These are phyloP conservation scores for Tinamus major DNA, from an alignment of 2,797 vertebrate genomes.

Conservation along the genomic window DNA sequence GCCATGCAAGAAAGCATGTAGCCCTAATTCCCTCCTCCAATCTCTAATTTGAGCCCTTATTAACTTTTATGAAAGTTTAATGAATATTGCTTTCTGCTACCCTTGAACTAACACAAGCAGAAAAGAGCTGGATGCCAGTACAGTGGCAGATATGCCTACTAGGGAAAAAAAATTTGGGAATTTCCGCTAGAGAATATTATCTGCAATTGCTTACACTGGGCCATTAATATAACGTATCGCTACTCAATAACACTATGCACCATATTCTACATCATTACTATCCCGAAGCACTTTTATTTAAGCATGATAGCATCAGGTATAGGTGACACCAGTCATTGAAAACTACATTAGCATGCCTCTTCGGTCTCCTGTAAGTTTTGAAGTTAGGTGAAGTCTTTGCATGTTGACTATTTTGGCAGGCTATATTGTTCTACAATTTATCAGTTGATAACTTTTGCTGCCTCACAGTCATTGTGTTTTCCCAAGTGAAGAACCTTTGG, in stretches of 20 bases:
- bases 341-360: constrained; percentile 5
- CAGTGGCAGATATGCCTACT: accelerated
- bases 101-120: neutral
- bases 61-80: constrained; percentile 57
- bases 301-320: neutral
- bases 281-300: constrained; percentile 18
- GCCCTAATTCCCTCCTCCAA: constrained; percentile 29
- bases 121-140: neutral
- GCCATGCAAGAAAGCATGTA: neutral
- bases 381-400: constrained; percentile 50
- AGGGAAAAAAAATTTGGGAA: neutral
- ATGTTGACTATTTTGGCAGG: constrained; percentile 49
- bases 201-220: neutral
- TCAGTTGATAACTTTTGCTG: constrained; percentile 70
- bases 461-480: constrained; percentile 73
- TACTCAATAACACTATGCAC: neutral
- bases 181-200: neutral
- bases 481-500: constrained; percentile 75
- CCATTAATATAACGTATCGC: neutral
- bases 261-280: neutral
- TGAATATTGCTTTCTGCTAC: constrained; percentile 24
- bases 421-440: constrained; percentile 70
- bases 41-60: constrained; percentile 55
- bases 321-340: neutral
- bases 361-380: neutral